Evolutionary conservation across 2,888 invertebrate species (phyloP), one percentile per base, ranked within the genome.

Genomic region (Muscina levida): DNA sequence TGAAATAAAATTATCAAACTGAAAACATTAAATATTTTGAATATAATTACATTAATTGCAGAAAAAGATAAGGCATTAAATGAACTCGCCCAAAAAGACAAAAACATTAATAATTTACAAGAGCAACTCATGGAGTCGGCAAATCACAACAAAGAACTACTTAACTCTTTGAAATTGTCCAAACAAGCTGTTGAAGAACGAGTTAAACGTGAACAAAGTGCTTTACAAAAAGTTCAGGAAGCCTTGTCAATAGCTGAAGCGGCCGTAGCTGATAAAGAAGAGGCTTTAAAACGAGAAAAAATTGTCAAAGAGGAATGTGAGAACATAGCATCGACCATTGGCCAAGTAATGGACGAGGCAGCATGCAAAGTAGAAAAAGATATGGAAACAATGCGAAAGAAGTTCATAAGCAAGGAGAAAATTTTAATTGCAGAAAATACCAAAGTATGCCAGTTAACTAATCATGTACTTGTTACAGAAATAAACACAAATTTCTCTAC

Each of bases 341-440:
- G 91, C 0, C 91, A 91, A 67, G 90, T 93, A 0, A 91, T 93
- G 86, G 91, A 92, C 46, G 92, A 93, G 66, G 91, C 93, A 0
- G 92, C 93, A 78, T 86, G 89, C 0, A 92, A 91, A 79, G 91
- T 93, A 46, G 93, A 93, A 84, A 90, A 86, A n/a, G 94, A 95
- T 87, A 89, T 94, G 65, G 91, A 91, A 4, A 91, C 91, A 67
- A 87, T 93, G 0, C 93, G 92, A 85, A 91, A 92, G 2, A 92
- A 92, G 82, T 93, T 93, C 83, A 92, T 92, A 31, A 92, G 92
- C 66, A 94, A 93, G 87, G 91, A 93, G 31, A 91, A 91, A 71
- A 89, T 90, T 76, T 87, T 93, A 0, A 89, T 91, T 65, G 91
- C 91, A 72, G 91, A 92, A 2, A 85, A 92, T 15, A 90, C 91